A percentile compares a stretch with the other conserved stretches of the same genome.
These are phyloP conservation scores for Epirrita christyi DNA, from an alignment of 2,888 invertebrate genomes.

Conservation along the genomic window DNA sequence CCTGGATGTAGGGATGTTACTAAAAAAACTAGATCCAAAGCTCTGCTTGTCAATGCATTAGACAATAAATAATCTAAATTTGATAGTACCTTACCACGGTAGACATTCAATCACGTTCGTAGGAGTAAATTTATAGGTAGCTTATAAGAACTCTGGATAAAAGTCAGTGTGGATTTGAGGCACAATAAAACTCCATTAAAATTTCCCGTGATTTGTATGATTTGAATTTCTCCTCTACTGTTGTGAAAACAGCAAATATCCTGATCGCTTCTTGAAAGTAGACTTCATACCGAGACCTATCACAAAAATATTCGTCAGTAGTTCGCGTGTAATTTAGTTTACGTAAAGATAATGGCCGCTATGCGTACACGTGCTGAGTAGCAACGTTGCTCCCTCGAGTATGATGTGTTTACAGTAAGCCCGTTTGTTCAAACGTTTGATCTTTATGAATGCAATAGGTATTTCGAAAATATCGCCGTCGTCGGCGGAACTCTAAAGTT, in stretches of 20 bases:
- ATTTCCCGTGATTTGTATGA: too few relatives aligned
- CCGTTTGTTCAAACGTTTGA: conserved; percentile 81
- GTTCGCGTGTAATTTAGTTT: conserved; percentile 39
- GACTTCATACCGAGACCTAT: conserved; percentile 30
- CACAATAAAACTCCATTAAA: too few relatives aligned
- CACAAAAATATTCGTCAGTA: conserved; percentile 33
- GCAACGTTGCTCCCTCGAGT: conserved; percentile 41
- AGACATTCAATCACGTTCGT: too few relatives aligned
- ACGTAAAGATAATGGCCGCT: conserved; percentile 51
- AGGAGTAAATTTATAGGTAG: too few relatives aligned
- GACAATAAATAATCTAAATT: too few relatives aligned
- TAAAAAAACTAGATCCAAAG: too few relatives aligned
- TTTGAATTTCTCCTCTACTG: neutral
- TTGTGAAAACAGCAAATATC: neutral
- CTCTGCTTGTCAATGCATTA: too few relatives aligned
- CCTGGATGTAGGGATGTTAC: too few relatives aligned
- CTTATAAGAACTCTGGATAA: too few relatives aligned
- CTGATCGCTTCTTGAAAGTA: conserved; percentile 20
- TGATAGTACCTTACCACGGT: too few relatives aligned
- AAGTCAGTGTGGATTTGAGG: too few relatives aligned
- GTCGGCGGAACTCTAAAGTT: conserved; percentile 57
- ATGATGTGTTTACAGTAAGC: conserved; percentile 81
- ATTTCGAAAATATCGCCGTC: conserved; percentile 79
- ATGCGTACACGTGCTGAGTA: conserved; percentile 43
- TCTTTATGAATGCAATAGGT: conserved; percentile 84